phyloP scores from a whole-genome alignment of 2,113 vertebrate species.

The Aspiorhynchus laticeps region DNA sequence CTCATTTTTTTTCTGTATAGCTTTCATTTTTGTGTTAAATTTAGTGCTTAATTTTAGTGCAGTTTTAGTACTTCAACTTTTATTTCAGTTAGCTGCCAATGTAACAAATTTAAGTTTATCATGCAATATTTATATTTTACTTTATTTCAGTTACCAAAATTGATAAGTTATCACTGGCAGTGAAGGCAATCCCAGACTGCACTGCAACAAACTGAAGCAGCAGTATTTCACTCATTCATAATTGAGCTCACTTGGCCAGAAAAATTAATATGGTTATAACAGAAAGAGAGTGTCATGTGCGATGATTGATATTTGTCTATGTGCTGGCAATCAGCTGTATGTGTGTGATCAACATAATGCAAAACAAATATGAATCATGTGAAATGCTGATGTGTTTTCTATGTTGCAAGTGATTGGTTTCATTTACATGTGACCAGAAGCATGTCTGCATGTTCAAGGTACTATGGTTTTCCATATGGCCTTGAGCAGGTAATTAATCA shows the following conservation, averaged over 20 bases:
- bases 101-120: neutral
- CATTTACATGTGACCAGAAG: slow-evolving; percentile 11
- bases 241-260: neutral
- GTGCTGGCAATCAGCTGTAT: slow-evolving; percentile 12
- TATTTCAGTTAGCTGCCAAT: neutral
- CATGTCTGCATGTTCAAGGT: slow-evolving; percentile 22
- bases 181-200: neutral
- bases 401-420: slow-evolving; percentile 6
- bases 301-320: slow-evolving; percentile 20
- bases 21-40: neutral
- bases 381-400: neutral
- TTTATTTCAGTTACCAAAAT: neutral
- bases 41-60: no score
- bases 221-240: no score
- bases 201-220: neutral
- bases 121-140: neutral
- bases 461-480: slow-evolving; percentile 6
- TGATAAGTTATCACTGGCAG: neutral
- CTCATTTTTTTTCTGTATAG: neutral
- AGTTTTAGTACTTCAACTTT: no score
- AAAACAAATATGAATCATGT: neutral
- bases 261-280: neutral
- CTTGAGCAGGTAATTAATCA: slow-evolving; percentile 37
- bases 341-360: slow-evolving; percentile 11
- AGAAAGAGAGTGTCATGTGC: neutral